phyloP scores from a whole-genome alignment of 2,888 invertebrate species.

The Malthinus flaveolus region DNA sequence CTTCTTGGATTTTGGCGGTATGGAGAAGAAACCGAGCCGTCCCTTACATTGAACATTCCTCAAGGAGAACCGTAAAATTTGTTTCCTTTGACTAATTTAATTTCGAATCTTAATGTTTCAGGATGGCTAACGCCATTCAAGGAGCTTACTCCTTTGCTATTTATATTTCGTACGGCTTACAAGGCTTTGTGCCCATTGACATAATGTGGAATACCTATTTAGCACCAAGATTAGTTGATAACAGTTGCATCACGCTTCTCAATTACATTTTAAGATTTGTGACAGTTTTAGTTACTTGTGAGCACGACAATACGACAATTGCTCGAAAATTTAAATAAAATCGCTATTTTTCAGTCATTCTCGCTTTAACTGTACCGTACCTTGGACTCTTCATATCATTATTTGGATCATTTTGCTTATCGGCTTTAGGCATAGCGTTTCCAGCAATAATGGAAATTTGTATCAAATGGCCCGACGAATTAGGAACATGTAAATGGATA shows the following conservation, averaged over 20 bases:
- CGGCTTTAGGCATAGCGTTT: constrained; percentile 73
- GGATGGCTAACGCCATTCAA: background rate
- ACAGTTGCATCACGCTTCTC: constrained; percentile 37
- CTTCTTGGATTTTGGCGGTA: constrained; percentile 85
- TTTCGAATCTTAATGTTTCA: background rate
- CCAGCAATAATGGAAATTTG: constrained; percentile 76
- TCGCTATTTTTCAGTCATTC: constrained; percentile 62
- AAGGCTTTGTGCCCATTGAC: constrained; percentile 86
- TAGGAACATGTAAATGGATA: constrained; percentile 56
- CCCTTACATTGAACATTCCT: constrained; percentile 83
- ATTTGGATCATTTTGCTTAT: constrained; percentile 74
- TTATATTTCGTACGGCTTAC: constrained; percentile 81
- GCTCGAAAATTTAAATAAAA: background rate
- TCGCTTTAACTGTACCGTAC: constrained; percentile 71
- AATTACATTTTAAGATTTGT: constrained; percentile 51
- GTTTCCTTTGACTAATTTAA: background rate
- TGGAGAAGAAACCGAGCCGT: constrained; percentile 68
- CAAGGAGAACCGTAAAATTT: constrained; percentile 32
- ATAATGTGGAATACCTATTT: constrained; percentile 68
- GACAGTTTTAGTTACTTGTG: constrained; percentile 53
- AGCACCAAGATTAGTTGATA: constrained; percentile 31
- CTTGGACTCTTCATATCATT: constrained; percentile 75
- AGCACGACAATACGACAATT: constrained; percentile 39
- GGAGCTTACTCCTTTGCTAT: constrained; percentile 59
- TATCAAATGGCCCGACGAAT: constrained; percentile 66